Evolutionary conservation across 2,888 invertebrate genomes (phyloP), one percentile per base, ranked within the genome.

Genomic region (Drosophila mayaguana): DNA sequence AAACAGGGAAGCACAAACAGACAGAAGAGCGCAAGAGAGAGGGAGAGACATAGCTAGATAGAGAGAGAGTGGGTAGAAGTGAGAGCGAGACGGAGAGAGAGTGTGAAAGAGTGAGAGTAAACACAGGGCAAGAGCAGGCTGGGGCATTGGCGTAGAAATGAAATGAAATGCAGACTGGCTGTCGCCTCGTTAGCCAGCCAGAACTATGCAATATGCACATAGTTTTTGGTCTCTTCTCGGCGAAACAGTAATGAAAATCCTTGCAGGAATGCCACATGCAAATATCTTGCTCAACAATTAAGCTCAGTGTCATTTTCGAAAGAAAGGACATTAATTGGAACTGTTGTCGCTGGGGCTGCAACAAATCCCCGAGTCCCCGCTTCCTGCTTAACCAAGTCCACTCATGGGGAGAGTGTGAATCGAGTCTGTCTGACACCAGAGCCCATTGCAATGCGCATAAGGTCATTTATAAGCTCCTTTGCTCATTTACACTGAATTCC

Each of bases 261-360:
- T 57, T 14, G n/a, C 55, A 36, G 66, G 9, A 67, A 64, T 74
- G 59, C 36, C 28, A 53, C 56, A 81, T 78, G 75, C 60, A 76
- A 81, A 86, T 83, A 75, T 74, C 77, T 81, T 63, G 74, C 71
- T 56, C 70, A 78, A 80, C 76, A 81, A 86, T 78, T 78, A 78
- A 73, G 60, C 71, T 68, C 69, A 72, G 66, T 73, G 83, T 74
- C 81, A 68, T 48, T 83, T 16, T 25, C 8, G 22, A 14, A 45
- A 40, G 3, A 20, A 12, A 22, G 14, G 22, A 45, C 45, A 22
- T 22, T 83, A 75, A 85, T 79, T 78, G 76, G 42, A 79, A 71
- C 67, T 59, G 68, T 61, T 77, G 71, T 63, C 25, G 22, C 53
- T 20, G 34, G 36, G 16, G 53, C 20, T 14, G 32, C 36, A 32